A percentile compares a stretch with the other conserved stretches of the same genome.
Evolutionary conservation across 2,113 vertebrate species (phyloP).

Genomic region (Silurus asotus): DNA sequence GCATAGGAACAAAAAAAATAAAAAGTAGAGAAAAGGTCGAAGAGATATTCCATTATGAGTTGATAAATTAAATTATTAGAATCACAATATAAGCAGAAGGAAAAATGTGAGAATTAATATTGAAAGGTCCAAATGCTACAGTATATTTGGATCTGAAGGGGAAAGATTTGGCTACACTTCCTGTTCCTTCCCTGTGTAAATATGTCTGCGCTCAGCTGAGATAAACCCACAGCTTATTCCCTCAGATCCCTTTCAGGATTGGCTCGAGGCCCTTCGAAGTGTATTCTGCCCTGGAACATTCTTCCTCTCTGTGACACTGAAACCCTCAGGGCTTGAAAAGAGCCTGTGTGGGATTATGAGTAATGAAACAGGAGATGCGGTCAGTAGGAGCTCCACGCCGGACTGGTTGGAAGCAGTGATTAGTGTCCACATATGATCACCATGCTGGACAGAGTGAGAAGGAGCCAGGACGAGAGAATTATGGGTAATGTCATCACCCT

Average conservation of each 20-base stretch:
- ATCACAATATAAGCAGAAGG: not conserved
- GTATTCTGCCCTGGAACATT: slow-evolving; percentile 35
- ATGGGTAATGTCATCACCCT: not conserved
- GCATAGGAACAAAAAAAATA: too few relatives aligned
- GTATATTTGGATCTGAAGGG: not conserved
- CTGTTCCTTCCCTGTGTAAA: slow-evolving; percentile 15
- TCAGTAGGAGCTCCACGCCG: slow-evolving; percentile 49
- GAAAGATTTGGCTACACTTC: not conserved
- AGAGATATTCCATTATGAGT: too few relatives aligned
- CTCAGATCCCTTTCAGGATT: slow-evolving; percentile 40
- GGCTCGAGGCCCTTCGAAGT: slow-evolving; percentile 12
- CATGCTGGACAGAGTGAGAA: slow-evolving; percentile 21
- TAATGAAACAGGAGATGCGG: slow-evolving; percentile 65
- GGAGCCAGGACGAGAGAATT: not conserved
- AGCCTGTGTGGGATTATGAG: slow-evolving; percentile 58
- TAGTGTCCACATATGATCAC: slow-evolving; percentile 23
- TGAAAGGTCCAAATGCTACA: not conserved
- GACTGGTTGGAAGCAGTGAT: slow-evolving; percentile 36
- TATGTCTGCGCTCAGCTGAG: slow-evolving; percentile 34
- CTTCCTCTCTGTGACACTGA: slow-evolving; percentile 48
- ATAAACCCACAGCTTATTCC: slow-evolving; percentile 41
- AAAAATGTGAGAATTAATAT: not conserved
- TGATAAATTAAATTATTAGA: not conserved
- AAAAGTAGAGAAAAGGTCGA: too few relatives aligned
- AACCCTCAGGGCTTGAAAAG: slow-evolving; percentile 43